Evolutionary conservation across 2,797 vertebrate genomes (phyloP).

Genomic region (Pagetopsis macropterus): DNA sequence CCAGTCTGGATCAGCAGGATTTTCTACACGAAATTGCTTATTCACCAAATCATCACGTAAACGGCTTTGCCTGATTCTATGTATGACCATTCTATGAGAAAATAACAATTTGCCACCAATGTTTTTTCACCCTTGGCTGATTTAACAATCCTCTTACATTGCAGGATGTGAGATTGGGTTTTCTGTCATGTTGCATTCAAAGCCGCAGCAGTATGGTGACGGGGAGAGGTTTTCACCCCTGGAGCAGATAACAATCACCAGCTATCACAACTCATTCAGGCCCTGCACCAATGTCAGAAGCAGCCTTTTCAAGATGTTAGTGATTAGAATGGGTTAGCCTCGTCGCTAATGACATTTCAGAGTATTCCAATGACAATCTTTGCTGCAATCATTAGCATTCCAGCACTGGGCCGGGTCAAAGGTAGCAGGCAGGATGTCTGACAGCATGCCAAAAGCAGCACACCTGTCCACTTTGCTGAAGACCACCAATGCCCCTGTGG

Average conservation of each 20-base stretch:
- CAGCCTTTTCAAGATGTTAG: conserved; percentile 70
- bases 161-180: conserved; percentile 62
- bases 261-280: conserved; percentile 60
- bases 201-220: conserved; percentile 52
- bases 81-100: conserved; percentile 63
- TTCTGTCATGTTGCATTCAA: conserved; percentile 61
- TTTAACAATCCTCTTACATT: conserved; percentile 70
- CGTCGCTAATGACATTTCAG: conserved; percentile 71
- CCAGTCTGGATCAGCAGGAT: conserved; percentile 72
- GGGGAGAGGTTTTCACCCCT: conserved; percentile 13
- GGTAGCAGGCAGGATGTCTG: conserved; percentile 66
- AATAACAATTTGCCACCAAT: conserved; percentile 65
- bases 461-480: conserved; percentile 67
- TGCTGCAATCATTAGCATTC: conserved; percentile 65
- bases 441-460: conserved; percentile 67
- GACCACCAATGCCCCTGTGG: conserved; percentile 48
- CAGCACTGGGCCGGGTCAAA: conserved; percentile 54
- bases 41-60: conserved; percentile 76
- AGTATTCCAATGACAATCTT: conserved; percentile 54
- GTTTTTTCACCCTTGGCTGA: conserved; percentile 54
- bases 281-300: conserved; percentile 59
- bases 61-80: conserved; percentile 66
- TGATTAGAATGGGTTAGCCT: conserved; percentile 69
- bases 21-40: conserved; percentile 72
- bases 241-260: conserved; percentile 65